A percentile compares a stretch with the other conserved stretches of the same genome.
These are phyloP conservation scores for Grantiella picta DNA, from an alignment of 2,113 vertebrate genomes.

Conservation along the genomic window DNA sequence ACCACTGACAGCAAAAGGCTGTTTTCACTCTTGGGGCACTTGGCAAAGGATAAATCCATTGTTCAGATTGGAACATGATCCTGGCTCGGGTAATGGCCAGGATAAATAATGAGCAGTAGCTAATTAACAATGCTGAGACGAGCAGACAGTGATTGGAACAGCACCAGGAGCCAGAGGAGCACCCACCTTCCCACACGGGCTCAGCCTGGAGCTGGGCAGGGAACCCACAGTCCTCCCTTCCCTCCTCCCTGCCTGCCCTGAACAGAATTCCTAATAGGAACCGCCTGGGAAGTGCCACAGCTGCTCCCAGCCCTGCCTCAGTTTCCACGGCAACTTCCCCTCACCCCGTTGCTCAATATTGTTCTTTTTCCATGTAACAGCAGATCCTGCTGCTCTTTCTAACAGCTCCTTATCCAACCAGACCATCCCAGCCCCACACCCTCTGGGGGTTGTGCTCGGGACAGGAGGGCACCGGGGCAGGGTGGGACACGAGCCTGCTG, in stretches of 20 bases:
- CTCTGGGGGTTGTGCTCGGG: not conserved
- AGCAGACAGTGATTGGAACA: not conserved
- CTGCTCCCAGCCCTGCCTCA: not conserved
- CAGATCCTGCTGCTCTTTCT: not conserved
- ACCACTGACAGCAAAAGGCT: fast-evolving
- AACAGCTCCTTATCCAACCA: fast-evolving
- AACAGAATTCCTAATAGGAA: fast-evolving
- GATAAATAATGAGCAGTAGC: not conserved
- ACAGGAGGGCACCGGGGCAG: not conserved
- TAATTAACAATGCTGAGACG: not conserved
- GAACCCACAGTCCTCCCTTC: not conserved
- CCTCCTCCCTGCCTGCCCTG: not conserved
- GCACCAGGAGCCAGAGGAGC: not conserved
- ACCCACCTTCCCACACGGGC: fast-evolving
- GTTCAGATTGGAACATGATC: not conserved
- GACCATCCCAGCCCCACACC: not conserved
- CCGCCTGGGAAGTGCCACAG: not conserved
- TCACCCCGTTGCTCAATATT: not conserved
- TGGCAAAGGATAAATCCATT: not conserved
- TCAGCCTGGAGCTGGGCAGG: fast-evolving
- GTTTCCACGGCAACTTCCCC: not conserved
- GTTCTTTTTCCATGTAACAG: not conserved
- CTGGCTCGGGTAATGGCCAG: not conserved
- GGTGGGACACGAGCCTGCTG: not conserved
- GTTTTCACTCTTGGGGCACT: not conserved